Evolutionary conservation across 2,888 invertebrate genomes (phyloP).

Genomic region (Xylophagus ater): DNA sequence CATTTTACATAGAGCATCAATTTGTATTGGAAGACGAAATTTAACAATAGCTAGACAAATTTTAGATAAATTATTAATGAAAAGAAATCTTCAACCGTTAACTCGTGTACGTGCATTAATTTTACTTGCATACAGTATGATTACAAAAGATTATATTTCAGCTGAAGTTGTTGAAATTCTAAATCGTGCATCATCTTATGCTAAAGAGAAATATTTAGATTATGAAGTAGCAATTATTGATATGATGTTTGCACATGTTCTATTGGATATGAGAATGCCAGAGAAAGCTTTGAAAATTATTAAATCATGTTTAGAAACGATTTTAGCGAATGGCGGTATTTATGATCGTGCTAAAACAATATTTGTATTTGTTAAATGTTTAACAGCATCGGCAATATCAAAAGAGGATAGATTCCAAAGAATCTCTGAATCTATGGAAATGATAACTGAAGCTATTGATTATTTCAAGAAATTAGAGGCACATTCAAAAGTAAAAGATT

Average conservation of each 20-base stretch:
- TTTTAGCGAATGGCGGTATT: conserved; percentile 69
- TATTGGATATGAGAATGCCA: conserved; percentile 64
- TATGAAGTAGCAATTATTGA: conserved; percentile 64
- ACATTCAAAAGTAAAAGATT: conserved; percentile 59
- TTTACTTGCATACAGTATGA: conserved; percentile 55
- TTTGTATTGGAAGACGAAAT: conserved; percentile 37
- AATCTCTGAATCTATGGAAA: conserved; percentile 38
- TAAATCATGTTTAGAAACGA: conserved; percentile 54
- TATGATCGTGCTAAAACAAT: conserved; percentile 69
- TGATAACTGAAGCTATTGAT: conserved; percentile 54
- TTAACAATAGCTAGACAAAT: conserved; percentile 33
- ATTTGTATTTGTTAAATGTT: conserved; percentile 66
- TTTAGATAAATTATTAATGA: conserved; percentile 27
- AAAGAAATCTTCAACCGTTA: conserved; percentile 38
- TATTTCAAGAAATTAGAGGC: conserved; percentile 67
- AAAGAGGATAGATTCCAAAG: conserved; percentile 41
- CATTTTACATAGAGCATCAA: conserved; percentile 41
- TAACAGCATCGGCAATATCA: conserved; percentile 52
- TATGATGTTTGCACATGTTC: conserved; percentile 67
- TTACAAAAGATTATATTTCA: conserved; percentile 37
- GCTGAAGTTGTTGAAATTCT: conserved; percentile 48
- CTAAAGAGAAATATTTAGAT: conserved; percentile 63
- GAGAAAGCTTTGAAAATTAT: conserved; percentile 62
- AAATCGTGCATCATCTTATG: conserved; percentile 61
- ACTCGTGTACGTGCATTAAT: conserved; percentile 54